Evolutionary conservation across 37 sponge, comb jelly and placozoan species (phyloP).

Genomic region (Agelas oroides): DNA sequence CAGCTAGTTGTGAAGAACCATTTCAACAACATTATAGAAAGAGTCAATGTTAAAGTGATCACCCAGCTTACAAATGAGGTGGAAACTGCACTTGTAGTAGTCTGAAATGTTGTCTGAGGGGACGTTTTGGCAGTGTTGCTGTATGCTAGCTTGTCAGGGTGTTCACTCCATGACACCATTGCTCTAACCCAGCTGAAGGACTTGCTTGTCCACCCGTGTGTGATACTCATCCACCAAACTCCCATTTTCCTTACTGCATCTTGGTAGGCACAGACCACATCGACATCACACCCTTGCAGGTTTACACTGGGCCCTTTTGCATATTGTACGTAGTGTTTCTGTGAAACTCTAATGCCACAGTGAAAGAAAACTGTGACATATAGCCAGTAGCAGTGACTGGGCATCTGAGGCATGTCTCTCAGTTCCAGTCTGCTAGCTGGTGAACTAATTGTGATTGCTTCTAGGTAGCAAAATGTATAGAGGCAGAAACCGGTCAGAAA

Average conservation of each 20-base stretch:
- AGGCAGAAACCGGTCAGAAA: constrained; percentile 28
- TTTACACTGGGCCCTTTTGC: constrained; percentile 71
- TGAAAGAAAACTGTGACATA: constrained; percentile 71
- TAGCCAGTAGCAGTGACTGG: constrained; percentile 38
- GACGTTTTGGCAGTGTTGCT: constrained; percentile 36
- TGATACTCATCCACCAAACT: constrained; percentile 36
- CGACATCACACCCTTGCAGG: constrained; percentile 61
- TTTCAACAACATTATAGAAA: constrained; percentile 30
- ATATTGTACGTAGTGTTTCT: constrained; percentile 49
- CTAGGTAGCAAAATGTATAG: constrained; percentile 39
- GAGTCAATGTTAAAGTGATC: constrained; percentile 32
- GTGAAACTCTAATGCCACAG: constrained; percentile 44
- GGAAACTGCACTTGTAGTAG: constrained; percentile 38
- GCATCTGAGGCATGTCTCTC: constrained; percentile 73
- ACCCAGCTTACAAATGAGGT: constrained; percentile 44
- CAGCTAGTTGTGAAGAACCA: constrained; percentile 12
- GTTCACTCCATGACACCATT: constrained; percentile 44
- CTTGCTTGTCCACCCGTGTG: constrained; percentile 21
- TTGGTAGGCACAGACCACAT: constrained; percentile 58
- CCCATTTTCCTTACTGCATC: constrained; percentile 38
- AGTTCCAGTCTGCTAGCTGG: too few species aligned
- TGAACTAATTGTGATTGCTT: constrained; percentile 34
- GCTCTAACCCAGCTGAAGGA: constrained; percentile 2
- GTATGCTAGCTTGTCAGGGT: constrained; percentile 24
- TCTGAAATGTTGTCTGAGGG: constrained; percentile 21